Conservation (phyloP, 2,113 vertebrate species). For the Pipra filicauda region DNA sequence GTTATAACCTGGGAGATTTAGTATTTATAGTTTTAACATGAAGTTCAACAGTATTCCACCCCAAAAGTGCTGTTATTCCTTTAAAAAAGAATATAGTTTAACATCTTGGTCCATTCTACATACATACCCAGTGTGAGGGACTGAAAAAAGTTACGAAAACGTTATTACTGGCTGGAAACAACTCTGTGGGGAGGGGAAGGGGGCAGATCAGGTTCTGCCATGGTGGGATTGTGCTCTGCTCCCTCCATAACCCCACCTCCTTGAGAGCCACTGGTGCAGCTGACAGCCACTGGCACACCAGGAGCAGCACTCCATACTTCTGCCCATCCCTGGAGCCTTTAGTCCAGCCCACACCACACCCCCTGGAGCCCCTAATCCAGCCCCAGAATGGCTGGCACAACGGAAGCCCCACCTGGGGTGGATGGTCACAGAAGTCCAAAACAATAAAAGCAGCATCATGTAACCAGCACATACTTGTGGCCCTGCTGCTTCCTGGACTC, state of each 20-base stretch:
- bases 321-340: neutral
- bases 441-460: neutral
- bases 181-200: neutral
- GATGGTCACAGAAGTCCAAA: neutral
- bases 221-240: neutral
- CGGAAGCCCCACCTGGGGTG: neutral
- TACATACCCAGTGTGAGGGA: neutral
- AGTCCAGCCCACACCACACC: neutral
- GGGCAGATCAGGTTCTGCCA: neutral
- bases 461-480: neutral
- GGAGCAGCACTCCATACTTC: neutral
- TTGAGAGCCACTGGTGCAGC: neutral
- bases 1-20: neutral
- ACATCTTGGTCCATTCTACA: neutral
- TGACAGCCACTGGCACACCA: neutral
- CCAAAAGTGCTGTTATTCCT: neutral
- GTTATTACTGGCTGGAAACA: neutral
- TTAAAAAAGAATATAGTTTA: neutral
- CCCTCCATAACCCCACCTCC: neutral
- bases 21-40: neutral
- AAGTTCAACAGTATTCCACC: neutral
- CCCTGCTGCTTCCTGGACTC: neutral
- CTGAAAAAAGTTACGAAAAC: neutral
- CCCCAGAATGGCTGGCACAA: neutral
- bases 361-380: neutral